phyloP scores from a whole-genome alignment of 2,797 vertebrate species.

The Cyprinella venusta region DNA sequence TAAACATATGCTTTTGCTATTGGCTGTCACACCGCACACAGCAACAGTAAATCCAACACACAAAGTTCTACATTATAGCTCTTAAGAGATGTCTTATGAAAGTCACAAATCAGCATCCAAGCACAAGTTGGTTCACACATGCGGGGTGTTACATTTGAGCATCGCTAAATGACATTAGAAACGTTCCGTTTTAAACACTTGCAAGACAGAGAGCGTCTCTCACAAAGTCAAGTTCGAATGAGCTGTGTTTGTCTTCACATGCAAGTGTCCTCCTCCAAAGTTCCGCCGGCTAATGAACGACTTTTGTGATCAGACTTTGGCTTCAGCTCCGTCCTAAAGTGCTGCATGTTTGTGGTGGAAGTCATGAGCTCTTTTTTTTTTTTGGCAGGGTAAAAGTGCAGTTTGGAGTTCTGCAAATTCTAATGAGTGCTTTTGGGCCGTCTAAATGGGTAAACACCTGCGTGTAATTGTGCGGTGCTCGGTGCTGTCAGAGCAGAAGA shows the following conservation, averaged over 20 bases:
- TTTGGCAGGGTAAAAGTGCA: conserved; percentile 47
- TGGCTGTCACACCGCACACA: conserved; percentile 30
- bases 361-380: conserved; percentile 26
- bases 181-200: conserved; percentile 25
- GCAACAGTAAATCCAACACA: conserved; percentile 33
- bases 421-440: conserved; percentile 49
- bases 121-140: conserved; percentile 10
- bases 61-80: conserved; percentile 17
- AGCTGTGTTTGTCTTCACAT: not conserved
- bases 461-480: conserved; percentile 49
- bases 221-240: not conserved
- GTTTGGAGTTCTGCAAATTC: conserved; percentile 50
- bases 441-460: conserved; percentile 53
- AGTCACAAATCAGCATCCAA: conserved; percentile 42
- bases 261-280: not conserved
- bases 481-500: conserved; percentile 53
- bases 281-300: not conserved
- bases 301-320: conserved; percentile 13
- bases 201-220: not conserved
- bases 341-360: conserved; percentile 22
- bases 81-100: conserved; percentile 29
- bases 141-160: conserved; percentile 5
- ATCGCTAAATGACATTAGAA: conserved; percentile 14
- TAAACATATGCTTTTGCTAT: conserved; percentile 33
- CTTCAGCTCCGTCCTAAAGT: conserved; percentile 22